A percentile compares a stretch with the other conserved stretches of the same genome.
Evolutionary conservation across 2,797 vertebrate species (phyloP).

Genomic region (Eulemur albifrons): DNA sequence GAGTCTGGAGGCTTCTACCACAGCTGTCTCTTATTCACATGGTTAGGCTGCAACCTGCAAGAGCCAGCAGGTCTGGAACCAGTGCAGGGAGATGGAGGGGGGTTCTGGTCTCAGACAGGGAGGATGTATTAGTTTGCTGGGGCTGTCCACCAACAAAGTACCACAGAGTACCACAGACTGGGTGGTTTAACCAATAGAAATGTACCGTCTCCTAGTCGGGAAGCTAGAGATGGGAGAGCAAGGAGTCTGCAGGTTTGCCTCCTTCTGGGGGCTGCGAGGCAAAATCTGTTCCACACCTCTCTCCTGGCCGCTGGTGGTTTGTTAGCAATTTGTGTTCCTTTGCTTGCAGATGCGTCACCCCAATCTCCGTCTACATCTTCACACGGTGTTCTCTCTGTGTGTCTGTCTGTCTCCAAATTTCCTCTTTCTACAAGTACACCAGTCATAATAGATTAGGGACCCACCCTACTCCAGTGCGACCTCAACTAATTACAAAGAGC

Average conservation of each 20-base stretch:
- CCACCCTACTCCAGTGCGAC: background rate
- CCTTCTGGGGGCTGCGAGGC: background rate
- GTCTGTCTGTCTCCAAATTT: background rate
- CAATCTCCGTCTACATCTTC: background rate
- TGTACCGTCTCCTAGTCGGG: too few species aligned
- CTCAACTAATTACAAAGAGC: background rate
- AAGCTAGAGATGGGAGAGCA: background rate
- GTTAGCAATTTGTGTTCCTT: background rate
- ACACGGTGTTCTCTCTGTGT: background rate
- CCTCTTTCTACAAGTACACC: background rate
- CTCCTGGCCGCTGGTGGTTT: background rate
- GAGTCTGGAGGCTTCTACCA: background rate
- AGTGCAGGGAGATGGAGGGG: background rate
- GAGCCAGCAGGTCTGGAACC: background rate
- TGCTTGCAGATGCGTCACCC: background rate
- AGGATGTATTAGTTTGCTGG: too few species aligned
- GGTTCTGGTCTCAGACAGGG: background rate
- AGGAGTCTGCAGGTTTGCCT: background rate
- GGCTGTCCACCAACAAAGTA: background rate
- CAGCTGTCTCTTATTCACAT: background rate
- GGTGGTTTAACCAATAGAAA: background rate
- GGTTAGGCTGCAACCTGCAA: background rate
- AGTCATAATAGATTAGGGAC: background rate
- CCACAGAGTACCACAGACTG: too few species aligned
- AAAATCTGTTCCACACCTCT: background rate